Evolutionary conservation across 2,113 vertebrate species (phyloP), one percentile per base, ranked within the genome.

Genomic region (Isurus oxyrinchus): DNA sequence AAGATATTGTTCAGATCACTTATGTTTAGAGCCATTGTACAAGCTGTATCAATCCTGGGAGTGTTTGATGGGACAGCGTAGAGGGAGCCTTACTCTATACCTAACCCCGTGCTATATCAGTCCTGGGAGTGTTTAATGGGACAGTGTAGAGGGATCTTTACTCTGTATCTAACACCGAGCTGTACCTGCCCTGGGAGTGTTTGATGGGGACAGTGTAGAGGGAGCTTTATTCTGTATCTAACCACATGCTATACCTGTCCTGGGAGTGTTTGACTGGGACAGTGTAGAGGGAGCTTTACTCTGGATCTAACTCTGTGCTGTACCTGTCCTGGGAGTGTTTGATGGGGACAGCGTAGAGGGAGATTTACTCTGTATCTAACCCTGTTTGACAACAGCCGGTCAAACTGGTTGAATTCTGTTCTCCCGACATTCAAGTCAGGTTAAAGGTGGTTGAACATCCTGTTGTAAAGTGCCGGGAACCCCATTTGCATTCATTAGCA

Each of bases 201-300:
- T 57, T 59, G 87, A 31, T 13, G 55, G 87, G 44, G 49, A 90
- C 53, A 90, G 27, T 49, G 49, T 88, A 88, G 44, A 90, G 87
- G 87, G 53, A 90, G 25, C 53, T 90, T 57, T 90, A 90, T 53
- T 57, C 87, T 59, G 87, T 90, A 57, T 90, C 87, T 31, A 90
- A 90, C 87, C 53, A 6, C 3, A 0, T 84, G n/a, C 53, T 90
- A 10, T 90, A 25, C 87, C 53, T 90, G 53, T 8, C 87, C 87
- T 90, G 87, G 87, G 10, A 93, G 16, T 63, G 35, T 63, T 35
- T 61, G 59, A 23, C n/a, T 63, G 90, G 57, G 35, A 93, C 57
- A 59, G 53, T 27, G 25, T 57, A 88, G 44, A 49, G 27, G 53
- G 53, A 57, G 53, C 25, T 57, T 57, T 90, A 90, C 87, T 90